phyloP scores from a whole-genome alignment of 2,888 invertebrate species.

The Lycocerus yunnanus region DNA sequence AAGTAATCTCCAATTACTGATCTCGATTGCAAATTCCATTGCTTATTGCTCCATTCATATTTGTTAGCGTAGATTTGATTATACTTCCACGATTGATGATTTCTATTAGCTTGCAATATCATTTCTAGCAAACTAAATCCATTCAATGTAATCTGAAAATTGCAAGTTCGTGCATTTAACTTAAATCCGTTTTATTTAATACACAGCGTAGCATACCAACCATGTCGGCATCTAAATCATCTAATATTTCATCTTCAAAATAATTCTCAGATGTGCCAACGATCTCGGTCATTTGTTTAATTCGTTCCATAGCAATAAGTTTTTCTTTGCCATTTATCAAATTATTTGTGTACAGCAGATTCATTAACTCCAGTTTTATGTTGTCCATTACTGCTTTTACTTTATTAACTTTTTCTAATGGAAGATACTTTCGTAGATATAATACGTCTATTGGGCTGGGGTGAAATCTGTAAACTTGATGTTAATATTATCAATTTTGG shows the following conservation, averaged over 20 bases:
- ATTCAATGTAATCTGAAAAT: background rate
- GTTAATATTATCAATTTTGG: background rate
- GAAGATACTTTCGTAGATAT: slow-evolving; percentile 39
- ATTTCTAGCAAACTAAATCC: background rate
- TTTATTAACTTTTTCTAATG: background rate
- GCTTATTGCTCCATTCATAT: slow-evolving; percentile 3
- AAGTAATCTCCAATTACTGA: slow-evolving; percentile 20
- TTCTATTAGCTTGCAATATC: slow-evolving; percentile 4
- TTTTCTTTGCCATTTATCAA: slow-evolving; percentile 10
- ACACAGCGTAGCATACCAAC: slow-evolving; percentile 1
- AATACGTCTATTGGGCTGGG: slow-evolving; percentile 41
- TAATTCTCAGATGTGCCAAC: slow-evolving; percentile 16
- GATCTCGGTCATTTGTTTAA: slow-evolving; percentile 6
- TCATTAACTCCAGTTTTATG: slow-evolving; percentile 11
- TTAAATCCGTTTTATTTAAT: slow-evolving; percentile 3
- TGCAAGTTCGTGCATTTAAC: background rate
- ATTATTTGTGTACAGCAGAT: background rate
- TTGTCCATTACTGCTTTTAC: slow-evolving; percentile 9
- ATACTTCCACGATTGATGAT: slow-evolving; percentile 13
- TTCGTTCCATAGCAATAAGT: background rate
- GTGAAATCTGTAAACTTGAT: slow-evolving; percentile 6
- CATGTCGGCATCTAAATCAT: slow-evolving; percentile 20
- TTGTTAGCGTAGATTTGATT: slow-evolving; percentile 9
- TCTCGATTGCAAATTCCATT: slow-evolving; percentile 14
- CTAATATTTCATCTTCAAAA: slow-evolving; percentile 16